Base-by-base conservation (phyloP, 2,797 vertebrate genomes). In the Enteromius argenteus region DNA sequence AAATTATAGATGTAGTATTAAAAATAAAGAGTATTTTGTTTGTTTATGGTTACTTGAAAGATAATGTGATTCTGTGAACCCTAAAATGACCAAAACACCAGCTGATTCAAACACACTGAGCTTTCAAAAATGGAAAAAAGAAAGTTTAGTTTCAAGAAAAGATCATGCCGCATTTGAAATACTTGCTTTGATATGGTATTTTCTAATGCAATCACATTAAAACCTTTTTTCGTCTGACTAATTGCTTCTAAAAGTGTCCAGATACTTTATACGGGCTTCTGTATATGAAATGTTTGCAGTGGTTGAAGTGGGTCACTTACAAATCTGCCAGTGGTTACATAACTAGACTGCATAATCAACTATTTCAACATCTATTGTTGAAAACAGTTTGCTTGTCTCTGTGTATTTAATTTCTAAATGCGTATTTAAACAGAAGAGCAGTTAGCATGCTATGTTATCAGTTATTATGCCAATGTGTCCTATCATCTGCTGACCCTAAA, bases 321-420 rank as follows among this genome's bases (percentile, higher is more conserved):
- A 68, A 37, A 67, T 79, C 30, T 23, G 44, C 44, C 42, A 58
- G 51, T 17, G 51, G n/a, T 77, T 77, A 13, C 21, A 62, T 77
- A 60, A 62, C 56, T 2, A 27, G 13, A 60, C 58, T 66, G 27
- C 17, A 66, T 79, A 64, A 46, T 46, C 60, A 79, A 14, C 58
- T 66, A 66, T 79, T 58, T 72, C 23, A 72, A 14, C 67, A 46
- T 81, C 56, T 32, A 72, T 44, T 81, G 68, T 60, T 49, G 30
- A 72, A 72, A 56, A 11, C 1, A 0, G 3, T 44, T 77, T 51
- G 6, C 30, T 39, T 0, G 15, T 44, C 14, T 71, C 35, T 32
- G 37, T 66, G 27, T 69, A 42, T 71, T 56, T 56, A 6, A 72
- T 44, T 81, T 46, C 39, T 37, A 13, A 15, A 80, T 69, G 13